Percentiles rank a stretch among this genome's conserved stretches.
Conservation (phyloP, 2,888 invertebrate genomes). For the Chymomyza caudatula region DNA sequence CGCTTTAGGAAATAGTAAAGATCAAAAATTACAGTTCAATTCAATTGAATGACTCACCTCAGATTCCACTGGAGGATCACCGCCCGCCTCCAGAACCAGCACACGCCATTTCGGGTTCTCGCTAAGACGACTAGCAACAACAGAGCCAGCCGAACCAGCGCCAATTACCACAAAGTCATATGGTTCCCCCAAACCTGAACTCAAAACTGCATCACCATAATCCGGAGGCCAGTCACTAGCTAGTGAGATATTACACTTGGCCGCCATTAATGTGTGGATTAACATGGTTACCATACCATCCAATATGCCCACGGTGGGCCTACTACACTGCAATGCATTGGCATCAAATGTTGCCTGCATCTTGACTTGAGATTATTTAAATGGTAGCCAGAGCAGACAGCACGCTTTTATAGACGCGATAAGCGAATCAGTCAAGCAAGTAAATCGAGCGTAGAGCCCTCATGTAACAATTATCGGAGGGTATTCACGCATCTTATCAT, state of each 20-base stretch:
- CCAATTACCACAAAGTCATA: slow-evolving; percentile 79
- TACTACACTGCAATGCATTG: slow-evolving; percentile 48
- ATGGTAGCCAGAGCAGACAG: slow-evolving; percentile 5
- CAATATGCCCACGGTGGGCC: slow-evolving; percentile 58
- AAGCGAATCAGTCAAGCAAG: slow-evolving; percentile 14
- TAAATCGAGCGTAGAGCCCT: neutral
- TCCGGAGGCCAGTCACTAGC: slow-evolving; percentile 81
- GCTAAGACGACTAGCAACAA: slow-evolving; percentile 79
- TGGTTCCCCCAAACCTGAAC: slow-evolving; percentile 68
- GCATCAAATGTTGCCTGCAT: slow-evolving; percentile 23
- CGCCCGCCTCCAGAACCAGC: slow-evolving; percentile 79
- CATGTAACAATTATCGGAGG: neutral
- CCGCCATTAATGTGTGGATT: slow-evolving; percentile 80
- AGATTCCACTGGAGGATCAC: slow-evolving; percentile 78
- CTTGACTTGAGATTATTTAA: slow-evolving; percentile 22
- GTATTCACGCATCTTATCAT: neutral
- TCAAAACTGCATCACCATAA: slow-evolving; percentile 52
- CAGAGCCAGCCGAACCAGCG: slow-evolving; percentile 79
- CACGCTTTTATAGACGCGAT: slow-evolving; percentile 52
- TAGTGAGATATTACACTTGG: slow-evolving; percentile 81
- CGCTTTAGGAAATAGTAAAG: no score
- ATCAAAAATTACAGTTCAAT: neutral
- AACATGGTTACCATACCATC: slow-evolving; percentile 80
- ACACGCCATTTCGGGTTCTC: slow-evolving; percentile 78
- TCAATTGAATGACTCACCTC: slow-evolving; percentile 56